These are phyloP conservation scores for Ceratina japonica DNA, from an alignment of 1,140 invertebrate species.

Conservation along the genomic window DNA sequence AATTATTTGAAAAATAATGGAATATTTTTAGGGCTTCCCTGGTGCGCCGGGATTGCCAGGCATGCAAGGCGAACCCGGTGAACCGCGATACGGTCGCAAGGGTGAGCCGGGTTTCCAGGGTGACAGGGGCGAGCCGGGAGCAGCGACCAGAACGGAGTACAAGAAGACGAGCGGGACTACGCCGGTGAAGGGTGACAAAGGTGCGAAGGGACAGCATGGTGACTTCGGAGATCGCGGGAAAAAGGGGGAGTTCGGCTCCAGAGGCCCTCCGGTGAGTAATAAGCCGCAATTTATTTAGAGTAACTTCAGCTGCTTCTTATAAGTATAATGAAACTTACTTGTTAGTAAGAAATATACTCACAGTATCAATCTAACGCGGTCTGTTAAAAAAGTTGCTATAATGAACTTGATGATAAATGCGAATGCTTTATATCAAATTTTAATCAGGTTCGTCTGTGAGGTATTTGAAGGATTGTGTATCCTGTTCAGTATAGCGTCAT, in stretches of 20 bases:
- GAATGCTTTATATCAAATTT: no score
- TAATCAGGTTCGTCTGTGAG: no score
- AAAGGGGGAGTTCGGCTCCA: slow-evolving; percentile 81
- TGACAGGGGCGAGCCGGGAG: slow-evolving; percentile 77
- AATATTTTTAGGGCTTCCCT: slow-evolving; percentile 67
- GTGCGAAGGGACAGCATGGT: slow-evolving; percentile 81
- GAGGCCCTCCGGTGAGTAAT: slow-evolving; percentile 79
- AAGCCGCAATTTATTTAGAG: background rate
- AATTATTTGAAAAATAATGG: background rate
- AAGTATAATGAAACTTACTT: background rate
- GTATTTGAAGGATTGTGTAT: no score
- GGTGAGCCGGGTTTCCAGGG: slow-evolving; percentile 79
- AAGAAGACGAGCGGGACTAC: slow-evolving; percentile 38
- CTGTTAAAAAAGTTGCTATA: no score
- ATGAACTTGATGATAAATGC: no score
- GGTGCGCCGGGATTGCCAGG: slow-evolving; percentile 81
- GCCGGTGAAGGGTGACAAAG: slow-evolving; percentile 77
- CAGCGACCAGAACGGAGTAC: slow-evolving; percentile 57
- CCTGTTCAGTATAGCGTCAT: no score
- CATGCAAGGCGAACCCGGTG: slow-evolving; percentile 80
- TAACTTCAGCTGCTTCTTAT: background rate
- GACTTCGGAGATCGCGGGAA: slow-evolving; percentile 80
- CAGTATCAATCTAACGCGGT: no score
- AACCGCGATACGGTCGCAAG: slow-evolving; percentile 68
- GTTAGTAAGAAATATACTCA: no score